Percentiles rank a stretch among this genome's conserved stretches.
Evolutionary conservation across 2,797 vertebrate genomes (phyloP).

Genomic region (Lepilemur ruficaudatus): DNA sequence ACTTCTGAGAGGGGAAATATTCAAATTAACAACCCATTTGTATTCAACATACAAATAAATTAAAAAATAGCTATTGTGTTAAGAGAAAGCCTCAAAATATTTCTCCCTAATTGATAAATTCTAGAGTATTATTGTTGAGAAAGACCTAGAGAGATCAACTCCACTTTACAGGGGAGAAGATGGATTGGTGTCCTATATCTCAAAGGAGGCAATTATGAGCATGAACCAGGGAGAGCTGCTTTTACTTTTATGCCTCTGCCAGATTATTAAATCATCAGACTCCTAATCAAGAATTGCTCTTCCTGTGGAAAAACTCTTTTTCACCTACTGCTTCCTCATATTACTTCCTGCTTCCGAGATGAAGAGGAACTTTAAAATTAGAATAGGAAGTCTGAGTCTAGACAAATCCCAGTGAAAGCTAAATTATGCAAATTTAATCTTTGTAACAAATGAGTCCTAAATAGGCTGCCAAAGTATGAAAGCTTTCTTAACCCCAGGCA

Average conservation of each 20-base stretch:
- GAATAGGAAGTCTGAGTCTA: slow-evolving; percentile 33
- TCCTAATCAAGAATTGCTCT: slow-evolving; percentile 8
- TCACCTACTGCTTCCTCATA: background rate
- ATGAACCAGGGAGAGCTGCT: background rate
- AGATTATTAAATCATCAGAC: background rate
- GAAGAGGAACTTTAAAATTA: slow-evolving; percentile 10
- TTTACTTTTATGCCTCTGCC: background rate
- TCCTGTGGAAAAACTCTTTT: slow-evolving; percentile 2
- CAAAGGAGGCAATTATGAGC: background rate
- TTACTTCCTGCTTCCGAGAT: background rate
- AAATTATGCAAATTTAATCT: slow-evolving; percentile 17
- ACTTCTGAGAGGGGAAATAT: background rate
- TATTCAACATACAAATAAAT: background rate
- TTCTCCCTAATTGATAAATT: background rate
- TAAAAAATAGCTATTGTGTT: background rate
- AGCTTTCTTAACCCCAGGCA: background rate
- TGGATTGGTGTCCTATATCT: background rate
- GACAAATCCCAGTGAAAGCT: slow-evolving; percentile 41
- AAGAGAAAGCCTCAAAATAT: background rate
- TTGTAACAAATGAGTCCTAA: slow-evolving; percentile 39
- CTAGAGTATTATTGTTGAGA: background rate
- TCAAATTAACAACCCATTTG: background rate
- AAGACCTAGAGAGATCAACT: background rate
- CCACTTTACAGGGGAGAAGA: background rate
- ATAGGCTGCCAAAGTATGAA: background rate